A percentile compares a stretch with the other conserved stretches of the same genome.
Evolutionary conservation across 2,888 invertebrate genomes (phyloP).

Genomic region (Malthinus flaveolus): DNA sequence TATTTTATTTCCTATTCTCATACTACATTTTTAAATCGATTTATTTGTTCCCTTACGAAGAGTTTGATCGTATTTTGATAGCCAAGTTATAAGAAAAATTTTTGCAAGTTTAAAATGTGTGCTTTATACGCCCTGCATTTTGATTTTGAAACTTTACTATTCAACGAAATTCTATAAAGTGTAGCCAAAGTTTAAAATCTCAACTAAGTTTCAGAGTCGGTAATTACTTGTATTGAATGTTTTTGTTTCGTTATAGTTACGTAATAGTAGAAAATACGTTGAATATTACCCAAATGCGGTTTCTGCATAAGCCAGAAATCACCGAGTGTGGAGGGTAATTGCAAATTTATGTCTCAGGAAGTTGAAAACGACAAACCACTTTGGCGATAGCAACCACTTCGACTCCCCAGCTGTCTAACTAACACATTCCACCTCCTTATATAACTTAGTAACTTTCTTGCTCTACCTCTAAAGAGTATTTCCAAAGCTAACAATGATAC

Average conservation of each 20-base stretch:
- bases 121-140: conserved; percentile 15
- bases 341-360: conserved; percentile 12
- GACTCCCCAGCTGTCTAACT: conserved; percentile 18
- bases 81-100: conserved; percentile 18
- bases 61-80: conserved; percentile 23
- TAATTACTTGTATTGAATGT: not conserved
- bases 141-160: conserved; percentile 8
- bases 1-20: too few relatives aligned
- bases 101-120: conserved; percentile 18
- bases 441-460: conserved; percentile 20
- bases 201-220: not conserved
- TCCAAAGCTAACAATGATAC: conserved; percentile 17
- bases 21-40: conserved; percentile 15
- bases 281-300: conserved; percentile 1
- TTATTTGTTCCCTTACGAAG: conserved; percentile 20
- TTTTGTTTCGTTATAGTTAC: not conserved
- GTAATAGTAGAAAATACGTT: not conserved
- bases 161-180: not conserved
- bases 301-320: conserved; percentile 10
- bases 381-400: conserved; percentile 13
- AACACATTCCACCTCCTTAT: conserved; percentile 22
- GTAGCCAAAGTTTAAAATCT: not conserved
- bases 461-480: conserved; percentile 6
- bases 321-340: conserved; percentile 13
- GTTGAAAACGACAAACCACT: conserved; percentile 19